Base-by-base conservation (phyloP, 64 coral and sea anemone species). In the Pocillopora damicornis region DNA sequence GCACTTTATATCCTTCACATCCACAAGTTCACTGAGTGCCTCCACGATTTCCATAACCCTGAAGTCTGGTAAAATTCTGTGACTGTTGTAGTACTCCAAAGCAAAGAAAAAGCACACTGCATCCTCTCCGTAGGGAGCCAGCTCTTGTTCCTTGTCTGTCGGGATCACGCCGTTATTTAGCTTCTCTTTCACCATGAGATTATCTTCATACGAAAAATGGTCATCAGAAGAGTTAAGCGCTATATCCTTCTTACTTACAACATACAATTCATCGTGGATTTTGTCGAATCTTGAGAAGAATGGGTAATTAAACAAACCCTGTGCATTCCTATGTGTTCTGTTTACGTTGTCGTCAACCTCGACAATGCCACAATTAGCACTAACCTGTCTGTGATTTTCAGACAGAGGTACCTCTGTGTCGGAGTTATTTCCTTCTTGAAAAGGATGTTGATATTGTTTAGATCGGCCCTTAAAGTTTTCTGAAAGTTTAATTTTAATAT, bases 1-100 rank as follows among this genome's bases (percentile, higher is more conserved):
- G 71, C 84, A 98, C 69, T 98, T 98, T 15, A 98, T 92, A 57
- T 94, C 87, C 35, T 73, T 83, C 1, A 89, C 38, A 82, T 85
- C 75, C 81, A 98, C 87, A 0, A 87, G 34, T 37, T 18, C 9
- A 82, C 58, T 90, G 15, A 98, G 57, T 63, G 92, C 92, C 35
- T 94, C 80, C 1, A 98, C 82, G 56, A 98, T 89, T 84, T 98
- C 95, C 23, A 98, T 87, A 15, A 98, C 89, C 59, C 86, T 89
- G 86, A 98, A 98, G 18, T 89, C 82, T 37, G 95, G 92, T 13
- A 98, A 74, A 73, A 89, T 79, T 87, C 95, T 79, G 13, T 86
- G 86, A 36, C 86, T 92, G 26, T 82, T 57, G 34, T 85, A 92
- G 81, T 94, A 92, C 69, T 98, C 92, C 4, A 94, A 87, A 36